Evolutionary conservation across 2,113 vertebrate species (phyloP).

Genomic region (Callithrix jacchus): DNA sequence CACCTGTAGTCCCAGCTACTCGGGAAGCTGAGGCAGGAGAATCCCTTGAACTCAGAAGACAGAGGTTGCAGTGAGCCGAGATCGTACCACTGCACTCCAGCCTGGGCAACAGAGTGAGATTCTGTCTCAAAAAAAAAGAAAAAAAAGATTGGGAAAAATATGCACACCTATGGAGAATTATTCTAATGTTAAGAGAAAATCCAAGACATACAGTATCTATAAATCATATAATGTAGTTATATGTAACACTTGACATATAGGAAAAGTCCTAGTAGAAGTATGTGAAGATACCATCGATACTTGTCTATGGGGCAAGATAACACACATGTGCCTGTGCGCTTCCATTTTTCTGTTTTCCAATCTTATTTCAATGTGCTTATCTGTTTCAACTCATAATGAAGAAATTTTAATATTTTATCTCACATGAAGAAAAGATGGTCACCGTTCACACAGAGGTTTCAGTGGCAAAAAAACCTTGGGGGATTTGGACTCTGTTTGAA

Average conservation of each 20-base stretch:
- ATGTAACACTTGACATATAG: background rate
- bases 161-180: background rate
- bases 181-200: background rate
- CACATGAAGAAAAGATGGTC: background rate
- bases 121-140: background rate
- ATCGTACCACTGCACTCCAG: too few species aligned
- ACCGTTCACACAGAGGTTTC: constrained; percentile 24
- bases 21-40: too few species aligned
- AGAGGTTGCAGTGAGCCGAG: too few species aligned
- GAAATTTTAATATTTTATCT: constrained; percentile 13
- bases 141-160: background rate
- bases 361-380: background rate
- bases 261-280: background rate
- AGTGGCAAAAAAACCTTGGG: constrained; percentile 33
- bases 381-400: background rate
- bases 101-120: too few species aligned
- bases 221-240: background rate
- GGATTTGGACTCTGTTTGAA: background rate
- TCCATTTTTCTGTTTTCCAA: background rate
- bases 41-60: too few species aligned
- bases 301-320: background rate
- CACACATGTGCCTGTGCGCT: fast-evolving
- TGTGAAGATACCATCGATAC: background rate
- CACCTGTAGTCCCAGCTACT: too few species aligned
- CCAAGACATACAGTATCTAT: background rate